phyloP scores from a whole-genome alignment of 2,888 invertebrate genomes.

The Caenorhabditis doughertyi region DNA sequence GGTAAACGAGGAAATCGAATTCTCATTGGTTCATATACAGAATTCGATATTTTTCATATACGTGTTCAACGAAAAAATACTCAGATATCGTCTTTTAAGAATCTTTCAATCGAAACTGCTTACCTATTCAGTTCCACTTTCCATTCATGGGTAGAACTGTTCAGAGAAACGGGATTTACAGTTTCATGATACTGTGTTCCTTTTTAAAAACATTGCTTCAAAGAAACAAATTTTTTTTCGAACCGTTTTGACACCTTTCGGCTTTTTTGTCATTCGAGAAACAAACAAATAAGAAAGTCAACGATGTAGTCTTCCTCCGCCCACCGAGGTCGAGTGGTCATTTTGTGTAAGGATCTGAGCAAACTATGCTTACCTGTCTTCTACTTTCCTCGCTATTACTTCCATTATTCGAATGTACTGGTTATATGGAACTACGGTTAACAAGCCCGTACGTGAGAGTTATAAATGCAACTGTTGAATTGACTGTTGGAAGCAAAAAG shows the following conservation, averaged over 20 bases:
- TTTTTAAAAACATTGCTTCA: too few relatives aligned
- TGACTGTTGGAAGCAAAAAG: conserved; percentile 12
- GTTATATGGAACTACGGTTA: conserved; percentile 30
- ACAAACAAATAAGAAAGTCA: conserved; percentile 12
- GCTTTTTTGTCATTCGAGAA: not conserved
- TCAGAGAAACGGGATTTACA: too few relatives aligned
- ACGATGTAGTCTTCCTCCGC: not conserved
- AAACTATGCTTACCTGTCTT: not conserved
- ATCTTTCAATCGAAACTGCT: not conserved
- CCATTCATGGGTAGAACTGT: not conserved
- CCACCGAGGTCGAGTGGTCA: conserved; percentile 9
- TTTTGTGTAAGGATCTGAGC: not conserved
- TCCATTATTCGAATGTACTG: conserved; percentile 8
- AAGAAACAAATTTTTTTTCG: not conserved
- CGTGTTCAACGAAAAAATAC: too few relatives aligned
- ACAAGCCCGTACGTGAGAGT: conserved; percentile 29
- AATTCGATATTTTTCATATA: too few relatives aligned
- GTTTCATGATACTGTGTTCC: too few relatives aligned
- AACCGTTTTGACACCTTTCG: conserved; percentile 2
- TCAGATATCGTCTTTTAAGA: too few relatives aligned
- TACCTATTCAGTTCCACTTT: conserved; percentile 20
- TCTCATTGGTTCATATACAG: conserved; percentile 2
- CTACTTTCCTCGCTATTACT: not conserved
- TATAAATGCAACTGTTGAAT: conserved; percentile 19
- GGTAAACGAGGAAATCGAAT: conserved; percentile 12